Conservation (phyloP, 2,113 vertebrate species). For the Accipiter virgatus region DNA sequence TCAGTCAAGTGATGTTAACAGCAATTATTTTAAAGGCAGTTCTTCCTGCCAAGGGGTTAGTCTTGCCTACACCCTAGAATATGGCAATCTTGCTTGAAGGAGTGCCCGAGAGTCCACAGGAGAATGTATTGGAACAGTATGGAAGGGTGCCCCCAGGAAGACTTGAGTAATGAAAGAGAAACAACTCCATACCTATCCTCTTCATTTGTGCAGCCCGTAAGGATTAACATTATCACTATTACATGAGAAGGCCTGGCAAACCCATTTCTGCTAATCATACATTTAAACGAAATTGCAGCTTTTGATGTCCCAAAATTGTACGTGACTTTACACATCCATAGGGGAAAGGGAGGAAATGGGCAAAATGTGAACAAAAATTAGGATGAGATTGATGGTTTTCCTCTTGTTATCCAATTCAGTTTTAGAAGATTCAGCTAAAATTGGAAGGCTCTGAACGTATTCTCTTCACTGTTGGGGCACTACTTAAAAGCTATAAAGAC, state of each 20-base stretch:
- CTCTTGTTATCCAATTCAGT: background rate
- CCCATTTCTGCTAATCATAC: background rate
- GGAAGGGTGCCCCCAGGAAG: background rate
- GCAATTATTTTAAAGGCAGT: background rate
- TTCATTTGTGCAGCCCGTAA: background rate
- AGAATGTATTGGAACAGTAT: background rate
- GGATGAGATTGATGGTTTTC: background rate
- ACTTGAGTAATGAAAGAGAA: background rate
- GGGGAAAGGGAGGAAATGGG: background rate
- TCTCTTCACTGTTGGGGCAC: background rate
- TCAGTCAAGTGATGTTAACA: background rate
- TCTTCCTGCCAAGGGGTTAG: background rate
- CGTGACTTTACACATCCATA: background rate
- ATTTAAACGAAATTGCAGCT: background rate
- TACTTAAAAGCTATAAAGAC: background rate
- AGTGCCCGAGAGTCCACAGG: background rate
- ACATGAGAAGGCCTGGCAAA: background rate
- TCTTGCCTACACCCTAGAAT: background rate
- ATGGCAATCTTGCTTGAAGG: background rate
- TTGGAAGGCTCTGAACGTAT: background rate
- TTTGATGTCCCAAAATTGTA: accelerated
- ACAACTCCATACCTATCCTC: background rate
- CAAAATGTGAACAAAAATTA: background rate
- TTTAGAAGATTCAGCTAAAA: background rate
- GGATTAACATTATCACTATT: background rate